These are phyloP conservation scores for Tolypeutes matacus DNA, from an alignment of 2,797 vertebrate species.

Conservation along the genomic window DNA sequence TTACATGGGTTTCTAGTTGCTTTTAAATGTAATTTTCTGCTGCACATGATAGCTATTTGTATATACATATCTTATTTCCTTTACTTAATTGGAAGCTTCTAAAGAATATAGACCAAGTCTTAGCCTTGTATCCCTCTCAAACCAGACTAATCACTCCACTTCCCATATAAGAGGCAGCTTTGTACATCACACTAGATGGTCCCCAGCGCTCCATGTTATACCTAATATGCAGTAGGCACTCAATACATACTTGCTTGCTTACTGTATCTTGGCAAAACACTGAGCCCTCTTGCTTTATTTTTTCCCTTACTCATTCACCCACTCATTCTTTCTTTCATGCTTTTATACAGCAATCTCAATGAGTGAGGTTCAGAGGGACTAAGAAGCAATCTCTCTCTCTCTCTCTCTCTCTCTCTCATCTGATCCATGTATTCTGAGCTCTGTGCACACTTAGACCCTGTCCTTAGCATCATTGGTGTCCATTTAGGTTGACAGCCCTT, in stretches of 20 bases:
- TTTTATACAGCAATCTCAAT: neutral
- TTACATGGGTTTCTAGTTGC: neutral
- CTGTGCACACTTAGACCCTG: neutral
- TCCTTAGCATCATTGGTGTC: neutral
- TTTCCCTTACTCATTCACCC: neutral
- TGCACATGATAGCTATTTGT: neutral
- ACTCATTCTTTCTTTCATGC: neutral
- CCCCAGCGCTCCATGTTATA: neutral
- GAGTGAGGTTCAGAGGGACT: neutral
- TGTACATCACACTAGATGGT: neutral
- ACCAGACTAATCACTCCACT: neutral
- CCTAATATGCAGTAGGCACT: neutral
- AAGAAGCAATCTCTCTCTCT: neutral
- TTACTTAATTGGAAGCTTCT: neutral
- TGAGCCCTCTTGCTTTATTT: neutral
- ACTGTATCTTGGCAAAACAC: slow-evolving; percentile 6
- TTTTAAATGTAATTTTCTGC: slow-evolving; percentile 18
- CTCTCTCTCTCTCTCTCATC: neutral
- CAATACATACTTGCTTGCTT: neutral
- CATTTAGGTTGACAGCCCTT: neutral
- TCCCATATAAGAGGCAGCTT: neutral
- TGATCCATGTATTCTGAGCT: neutral
- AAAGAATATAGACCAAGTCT: neutral
- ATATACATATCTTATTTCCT: neutral
- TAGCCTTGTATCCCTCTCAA: neutral